Evolutionary conservation across 2,113 vertebrate species (phyloP).

Genomic region (Stigmatopora nigra): DNA sequence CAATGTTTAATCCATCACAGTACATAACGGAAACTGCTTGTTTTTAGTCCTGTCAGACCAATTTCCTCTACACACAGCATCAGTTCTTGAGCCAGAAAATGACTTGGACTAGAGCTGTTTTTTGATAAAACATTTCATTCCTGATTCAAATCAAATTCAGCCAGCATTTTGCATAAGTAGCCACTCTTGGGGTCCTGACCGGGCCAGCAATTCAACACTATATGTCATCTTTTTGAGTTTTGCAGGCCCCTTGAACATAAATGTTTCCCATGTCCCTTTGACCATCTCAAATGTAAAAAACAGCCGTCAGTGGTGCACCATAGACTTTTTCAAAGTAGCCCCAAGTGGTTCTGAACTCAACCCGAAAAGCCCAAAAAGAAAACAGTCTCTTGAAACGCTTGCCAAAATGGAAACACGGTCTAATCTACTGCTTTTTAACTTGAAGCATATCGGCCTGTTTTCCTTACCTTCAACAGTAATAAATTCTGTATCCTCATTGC

Average conservation of each 20-base stretch:
- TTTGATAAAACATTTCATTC: slow-evolving; percentile 40
- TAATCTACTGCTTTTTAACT: slow-evolving; percentile 66
- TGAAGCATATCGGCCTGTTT: slow-evolving; percentile 64
- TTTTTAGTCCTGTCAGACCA: not conserved
- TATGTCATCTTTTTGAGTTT: slow-evolving; percentile 43
- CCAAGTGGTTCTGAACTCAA: slow-evolving; percentile 51
- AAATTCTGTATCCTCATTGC: slow-evolving; percentile 59
- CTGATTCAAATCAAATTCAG: slow-evolving; percentile 38
- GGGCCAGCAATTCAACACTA: slow-evolving; percentile 37
- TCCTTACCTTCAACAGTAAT: slow-evolving; percentile 61
- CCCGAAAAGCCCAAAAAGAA: slow-evolving; percentile 56
- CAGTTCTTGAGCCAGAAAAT: not conserved
- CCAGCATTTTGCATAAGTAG: slow-evolving; percentile 31
- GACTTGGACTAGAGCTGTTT: slow-evolving; percentile 22
- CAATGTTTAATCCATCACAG: too few species aligned
- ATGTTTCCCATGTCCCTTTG: slow-evolving; percentile 40
- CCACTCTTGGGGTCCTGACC: slow-evolving; percentile 27
- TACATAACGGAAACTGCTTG: not conserved
- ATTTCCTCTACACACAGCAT: not conserved
- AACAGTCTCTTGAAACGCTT: slow-evolving; percentile 60
- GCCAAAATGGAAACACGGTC: slow-evolving; percentile 71
- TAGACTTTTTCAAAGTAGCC: slow-evolving; percentile 56
- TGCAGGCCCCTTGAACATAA: slow-evolving; percentile 48
- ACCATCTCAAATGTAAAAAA: slow-evolving; percentile 64
- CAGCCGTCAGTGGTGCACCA: slow-evolving; percentile 52